Evolutionary conservation across 2,797 vertebrate genomes (phyloP).

Genomic region (Myotis findleyi): DNA sequence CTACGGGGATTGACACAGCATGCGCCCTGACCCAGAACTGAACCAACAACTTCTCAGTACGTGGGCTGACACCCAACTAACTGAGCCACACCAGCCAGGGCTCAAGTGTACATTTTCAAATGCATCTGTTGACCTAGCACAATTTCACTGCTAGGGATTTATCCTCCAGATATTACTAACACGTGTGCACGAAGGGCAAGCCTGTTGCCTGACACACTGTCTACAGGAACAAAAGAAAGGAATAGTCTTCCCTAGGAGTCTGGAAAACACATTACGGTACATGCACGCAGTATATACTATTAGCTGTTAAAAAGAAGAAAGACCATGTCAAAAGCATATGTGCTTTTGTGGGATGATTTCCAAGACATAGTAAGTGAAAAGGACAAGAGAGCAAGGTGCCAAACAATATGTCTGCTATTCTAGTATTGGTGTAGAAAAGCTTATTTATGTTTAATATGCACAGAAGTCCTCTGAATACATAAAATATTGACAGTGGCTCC

Average conservation of each 20-base stretch:
- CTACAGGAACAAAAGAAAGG: not conserved
- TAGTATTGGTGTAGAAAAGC: not conserved
- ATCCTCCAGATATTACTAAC: not conserved
- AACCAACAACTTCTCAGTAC: not conserved
- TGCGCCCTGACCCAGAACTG: not conserved
- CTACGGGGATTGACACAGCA: not conserved
- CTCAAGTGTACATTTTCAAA: constrained; percentile 20
- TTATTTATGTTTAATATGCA: not conserved
- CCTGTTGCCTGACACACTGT: not conserved
- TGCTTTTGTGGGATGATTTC: not conserved
- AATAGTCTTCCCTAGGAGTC: not conserved
- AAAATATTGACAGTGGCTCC: not conserved
- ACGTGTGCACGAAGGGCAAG: not conserved
- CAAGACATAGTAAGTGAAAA: constrained; percentile 15
- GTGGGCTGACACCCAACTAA: not conserved
- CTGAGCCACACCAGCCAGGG: not conserved
- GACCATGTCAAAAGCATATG: not conserved
- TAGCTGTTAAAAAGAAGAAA: not conserved
- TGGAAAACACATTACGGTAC: not conserved
- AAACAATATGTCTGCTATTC: not conserved
- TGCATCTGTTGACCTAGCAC: not conserved
- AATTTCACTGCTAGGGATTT: not conserved
- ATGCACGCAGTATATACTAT: not conserved
- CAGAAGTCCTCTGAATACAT: not conserved
- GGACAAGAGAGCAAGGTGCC: not conserved